Base-by-base conservation (phyloP, 2,888 invertebrate species). In the Pammene fasciana region DNA sequence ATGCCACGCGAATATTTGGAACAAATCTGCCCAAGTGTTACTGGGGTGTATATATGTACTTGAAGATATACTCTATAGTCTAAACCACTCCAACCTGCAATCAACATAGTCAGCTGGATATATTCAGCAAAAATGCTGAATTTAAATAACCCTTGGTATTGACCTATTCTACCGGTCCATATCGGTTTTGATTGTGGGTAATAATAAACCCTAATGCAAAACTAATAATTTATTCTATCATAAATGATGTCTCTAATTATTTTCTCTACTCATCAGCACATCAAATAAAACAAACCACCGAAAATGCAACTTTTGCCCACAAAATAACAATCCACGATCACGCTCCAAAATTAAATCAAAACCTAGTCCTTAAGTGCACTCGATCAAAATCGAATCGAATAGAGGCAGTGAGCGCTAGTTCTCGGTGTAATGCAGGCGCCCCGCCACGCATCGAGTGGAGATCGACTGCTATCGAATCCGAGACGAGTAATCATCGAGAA, bases 391-490 rank as follows among this genome's bases (percentile, higher is more conserved):
- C 82, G 81, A 80, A 83, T 86, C 84, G 82, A 82, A 81, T 79
- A 76, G 80, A 78, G 78, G 77, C 75, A 82, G 79, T 78, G 78
- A 80, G 77, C 75, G 72, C 77, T 65, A 74, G 71, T 72, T 74
- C 76, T 79, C 73, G 82, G 85, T 84, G 80, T 86, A 86, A 86
- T 88, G 82, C 84, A 80, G 84, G 84, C 79, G 85, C 86, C 84
- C 88, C 82, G 84, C 86, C 82, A 83, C 84, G 87, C 87, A 88
- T 85, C 87, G 87, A 89, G 88, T 85, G 86, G 84, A 82, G 86
- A 89, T 88, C 89, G 85, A 86, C 86, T 86, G 38, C 48, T 50
- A 61, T 61, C 48, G 68, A 57, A 36, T 68, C 61, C 84, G 84
- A 62, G 67, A 67, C 67, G 62, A 67, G 62, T 57, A 67, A 67